Evolutionary conservation across 2,113 vertebrate genomes (phyloP).

Genomic region (Sylvietta virens): DNA sequence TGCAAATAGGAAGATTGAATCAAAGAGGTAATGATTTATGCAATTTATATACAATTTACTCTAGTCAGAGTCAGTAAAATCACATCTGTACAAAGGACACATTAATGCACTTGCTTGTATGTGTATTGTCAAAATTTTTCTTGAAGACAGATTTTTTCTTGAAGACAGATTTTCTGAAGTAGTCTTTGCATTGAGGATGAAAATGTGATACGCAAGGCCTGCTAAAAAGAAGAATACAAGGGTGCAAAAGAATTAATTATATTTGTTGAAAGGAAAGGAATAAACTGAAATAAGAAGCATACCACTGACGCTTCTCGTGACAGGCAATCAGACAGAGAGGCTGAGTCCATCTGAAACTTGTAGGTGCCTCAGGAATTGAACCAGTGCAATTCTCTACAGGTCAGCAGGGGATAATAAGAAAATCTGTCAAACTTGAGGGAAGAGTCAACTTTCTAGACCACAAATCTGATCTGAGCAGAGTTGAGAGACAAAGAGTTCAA

Average conservation of each 20-base stretch:
- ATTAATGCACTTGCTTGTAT: neutral
- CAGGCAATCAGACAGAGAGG: conserved; percentile 20
- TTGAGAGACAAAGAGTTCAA: conserved; percentile 3
- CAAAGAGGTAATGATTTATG: neutral
- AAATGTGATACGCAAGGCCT: neutral
- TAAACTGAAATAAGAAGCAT: conserved; percentile 23
- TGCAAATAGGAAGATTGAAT: neutral
- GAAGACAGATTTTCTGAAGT: neutral
- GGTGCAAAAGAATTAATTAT: conserved; percentile 2
- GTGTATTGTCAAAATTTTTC: neutral
- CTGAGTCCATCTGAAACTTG: conserved; percentile 24
- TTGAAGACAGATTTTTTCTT: neutral
- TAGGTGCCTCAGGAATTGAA: conserved; percentile 42
- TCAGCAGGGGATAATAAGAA: conserved; percentile 38
- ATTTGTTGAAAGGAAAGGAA: neutral
- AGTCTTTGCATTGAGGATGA: neutral
- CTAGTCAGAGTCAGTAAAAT: neutral
- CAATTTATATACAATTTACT: neutral
- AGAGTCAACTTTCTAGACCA: conserved; percentile 22
- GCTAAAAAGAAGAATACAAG: neutral
- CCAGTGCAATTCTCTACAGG: conserved; percentile 13
- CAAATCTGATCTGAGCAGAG: conserved; percentile 33
- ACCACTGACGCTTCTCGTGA: neutral
- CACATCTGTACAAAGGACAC: neutral
- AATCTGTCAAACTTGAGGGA: conserved; percentile 38